These are phyloP conservation scores for Dichetophora obliterata DNA, from an alignment of 2,888 invertebrate species.

Conservation along the genomic window DNA sequence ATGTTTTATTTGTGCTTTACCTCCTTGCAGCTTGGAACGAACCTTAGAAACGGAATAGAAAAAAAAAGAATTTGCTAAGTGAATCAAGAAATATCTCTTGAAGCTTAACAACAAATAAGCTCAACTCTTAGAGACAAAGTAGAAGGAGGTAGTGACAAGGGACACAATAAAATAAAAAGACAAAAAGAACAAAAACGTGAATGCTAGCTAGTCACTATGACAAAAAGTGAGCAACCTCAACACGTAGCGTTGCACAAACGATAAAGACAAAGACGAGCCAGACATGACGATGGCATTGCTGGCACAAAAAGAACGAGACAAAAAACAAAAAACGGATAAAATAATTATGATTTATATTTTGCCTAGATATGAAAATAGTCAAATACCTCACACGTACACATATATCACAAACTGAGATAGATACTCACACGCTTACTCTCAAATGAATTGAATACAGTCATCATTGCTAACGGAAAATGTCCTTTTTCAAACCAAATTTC, in stretches of 20 bases:
- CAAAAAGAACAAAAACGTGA: not conserved
- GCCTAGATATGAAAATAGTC: conserved; percentile 5
- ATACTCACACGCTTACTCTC: not conserved
- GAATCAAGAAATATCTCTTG: conserved; percentile 13
- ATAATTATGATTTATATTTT: conserved; percentile 27
- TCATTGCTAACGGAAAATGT: not conserved
- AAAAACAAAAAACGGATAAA: not conserved
- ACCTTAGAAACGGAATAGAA: not conserved
- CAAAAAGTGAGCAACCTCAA: not conserved
- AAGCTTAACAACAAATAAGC: not conserved
- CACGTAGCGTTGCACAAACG: conserved; percentile 1
- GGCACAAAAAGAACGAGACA: not conserved
- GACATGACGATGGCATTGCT: conserved; percentile 10
- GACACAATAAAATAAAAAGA: too few relatives aligned
- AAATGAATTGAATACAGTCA: not conserved
- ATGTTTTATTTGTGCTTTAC: not conserved
- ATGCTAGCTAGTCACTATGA: not conserved
- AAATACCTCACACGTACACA: not conserved
- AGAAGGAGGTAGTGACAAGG: not conserved
- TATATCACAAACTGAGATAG: not conserved
- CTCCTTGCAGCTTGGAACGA: not conserved
- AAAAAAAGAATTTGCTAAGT: not conserved
- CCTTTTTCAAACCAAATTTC: not conserved
- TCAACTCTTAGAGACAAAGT: not conserved
- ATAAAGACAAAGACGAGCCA: conserved; percentile 7